Conservation (phyloP, 2,888 invertebrate species). For the Polia nebulosa region DNA sequence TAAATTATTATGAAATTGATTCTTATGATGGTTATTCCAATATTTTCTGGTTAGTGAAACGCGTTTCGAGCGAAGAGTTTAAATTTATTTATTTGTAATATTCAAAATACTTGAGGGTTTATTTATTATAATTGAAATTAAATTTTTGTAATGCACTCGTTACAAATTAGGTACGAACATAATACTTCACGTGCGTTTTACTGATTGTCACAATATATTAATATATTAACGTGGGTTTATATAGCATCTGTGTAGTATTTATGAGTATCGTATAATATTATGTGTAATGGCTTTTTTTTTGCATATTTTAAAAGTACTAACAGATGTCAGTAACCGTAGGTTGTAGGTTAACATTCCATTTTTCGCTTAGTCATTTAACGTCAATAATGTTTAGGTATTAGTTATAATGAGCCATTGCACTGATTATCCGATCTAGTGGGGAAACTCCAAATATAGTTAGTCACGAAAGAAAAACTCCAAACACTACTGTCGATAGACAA, state of each 20-base stretch:
- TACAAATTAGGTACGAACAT: conserved; percentile 68
- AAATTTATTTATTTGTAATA: conserved; percentile 63
- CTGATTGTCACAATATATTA: conserved; percentile 55
- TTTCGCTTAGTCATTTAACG: conserved; percentile 67
- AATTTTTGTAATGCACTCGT: conserved; percentile 61
- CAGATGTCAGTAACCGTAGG: conserved; percentile 77
- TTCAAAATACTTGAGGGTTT: conserved; percentile 43
- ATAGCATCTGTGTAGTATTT: conserved; percentile 59
- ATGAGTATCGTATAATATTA: conserved; percentile 60
- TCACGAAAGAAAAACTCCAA: conserved; percentile 57
- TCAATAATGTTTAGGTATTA: conserved; percentile 61
- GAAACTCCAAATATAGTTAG: conserved; percentile 59
- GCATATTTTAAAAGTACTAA: conserved; percentile 73
- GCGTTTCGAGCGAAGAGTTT: conserved; percentile 64
- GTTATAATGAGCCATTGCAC: conserved; percentile 61
- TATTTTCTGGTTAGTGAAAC: conserved; percentile 85
- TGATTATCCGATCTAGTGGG: conserved; percentile 59
- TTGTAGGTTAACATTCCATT: conserved; percentile 87
- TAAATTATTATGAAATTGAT: conserved; percentile 73
- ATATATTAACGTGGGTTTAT: conserved; percentile 57
- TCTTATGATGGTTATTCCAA: conserved; percentile 86
- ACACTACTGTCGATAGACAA: conserved; percentile 59
- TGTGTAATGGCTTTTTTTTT: conserved; percentile 59
- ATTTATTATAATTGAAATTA: conserved; percentile 50
- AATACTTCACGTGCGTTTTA: conserved; percentile 49